phyloP scores from a whole-genome alignment of 2,888 invertebrate species.

The Colletes collaris region DNA sequence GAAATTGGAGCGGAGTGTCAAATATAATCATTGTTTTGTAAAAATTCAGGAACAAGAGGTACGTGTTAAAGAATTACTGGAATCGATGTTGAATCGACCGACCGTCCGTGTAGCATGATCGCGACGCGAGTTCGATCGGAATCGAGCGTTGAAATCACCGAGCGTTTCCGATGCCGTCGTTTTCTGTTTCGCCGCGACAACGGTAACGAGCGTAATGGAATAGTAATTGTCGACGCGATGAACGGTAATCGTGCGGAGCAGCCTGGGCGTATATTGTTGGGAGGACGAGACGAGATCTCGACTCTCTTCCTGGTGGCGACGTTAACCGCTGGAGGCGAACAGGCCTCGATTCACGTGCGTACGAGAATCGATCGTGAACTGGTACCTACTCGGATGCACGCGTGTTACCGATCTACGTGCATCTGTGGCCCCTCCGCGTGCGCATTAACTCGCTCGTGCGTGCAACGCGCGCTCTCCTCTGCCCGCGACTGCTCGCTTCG shows the following conservation, averaged over 20 bases:
- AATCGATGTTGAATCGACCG: too few relatives aligned
- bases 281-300: conserved; percentile 58
- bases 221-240: conserved; percentile 50
- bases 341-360: conserved; percentile 63
- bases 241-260: conserved; percentile 53
- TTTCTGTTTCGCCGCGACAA: conserved; percentile 29
- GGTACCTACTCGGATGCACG: conserved; percentile 30
- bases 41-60: too few relatives aligned
- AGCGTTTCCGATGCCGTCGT: background rate
- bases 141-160: background rate
- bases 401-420: conserved; percentile 54
- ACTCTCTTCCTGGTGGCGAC: conserved; percentile 63
- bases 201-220: conserved; percentile 39
- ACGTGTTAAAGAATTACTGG: too few relatives aligned
- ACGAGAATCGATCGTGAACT: conserved; percentile 52
- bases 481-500: background rate
- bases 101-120: background rate
- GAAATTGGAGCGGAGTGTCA: too few relatives aligned
- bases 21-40: too few relatives aligned
- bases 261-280: conserved; percentile 61
- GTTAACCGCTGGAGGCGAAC: conserved; percentile 62
- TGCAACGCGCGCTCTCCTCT: background rate
- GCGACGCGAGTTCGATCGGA: background rate
- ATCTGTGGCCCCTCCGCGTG: conserved; percentile 51
- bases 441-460: conserved; percentile 37